Conservation (phyloP, 2,888 invertebrate genomes). For the Drosophila imparisetae region DNA sequence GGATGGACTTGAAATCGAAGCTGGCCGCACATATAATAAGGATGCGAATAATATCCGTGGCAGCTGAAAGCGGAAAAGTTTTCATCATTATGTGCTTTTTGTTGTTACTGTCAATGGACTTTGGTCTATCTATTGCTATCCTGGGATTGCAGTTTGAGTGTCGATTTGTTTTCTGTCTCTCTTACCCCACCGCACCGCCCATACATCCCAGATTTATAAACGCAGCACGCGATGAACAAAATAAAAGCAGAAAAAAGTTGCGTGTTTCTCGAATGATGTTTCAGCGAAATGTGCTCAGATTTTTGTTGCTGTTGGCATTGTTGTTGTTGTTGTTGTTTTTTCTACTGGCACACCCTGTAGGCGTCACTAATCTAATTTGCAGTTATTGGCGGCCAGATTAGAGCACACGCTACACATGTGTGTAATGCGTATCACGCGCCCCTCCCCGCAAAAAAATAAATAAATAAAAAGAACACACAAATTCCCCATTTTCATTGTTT, state of each 20-base stretch:
- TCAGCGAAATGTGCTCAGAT: conserved; percentile 14
- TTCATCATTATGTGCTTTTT: conserved; percentile 56
- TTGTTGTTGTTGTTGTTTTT: conserved; percentile 4
- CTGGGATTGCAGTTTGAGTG: conserved; percentile 65
- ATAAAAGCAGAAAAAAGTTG: conserved; percentile 21
- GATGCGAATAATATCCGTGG: conserved; percentile 40
- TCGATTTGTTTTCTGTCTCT: conserved; percentile 49
- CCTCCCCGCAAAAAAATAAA: neutral
- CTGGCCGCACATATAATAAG: conserved; percentile 50
- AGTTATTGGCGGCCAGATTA: conserved; percentile 76
- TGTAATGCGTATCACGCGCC: conserved; percentile 65
- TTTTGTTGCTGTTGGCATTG: conserved; percentile 3
- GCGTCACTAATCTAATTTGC: conserved; percentile 79
- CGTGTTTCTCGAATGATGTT: conserved; percentile 30
- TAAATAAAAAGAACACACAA: neutral
- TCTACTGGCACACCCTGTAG: conserved; percentile 31
- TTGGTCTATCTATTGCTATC: conserved; percentile 40
- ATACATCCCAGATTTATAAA: conserved; percentile 65
- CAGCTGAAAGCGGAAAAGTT: conserved; percentile 68
- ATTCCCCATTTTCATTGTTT: conserved; percentile 36
- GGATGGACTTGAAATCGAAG: conserved; percentile 32
- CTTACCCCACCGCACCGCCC: neutral
- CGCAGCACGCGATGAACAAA: conserved; percentile 59
- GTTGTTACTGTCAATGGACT: conserved; percentile 23
- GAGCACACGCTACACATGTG: conserved; percentile 63